Base-by-base conservation (phyloP, 2,797 vertebrate genomes). In the Cynopterus sphinx region DNA sequence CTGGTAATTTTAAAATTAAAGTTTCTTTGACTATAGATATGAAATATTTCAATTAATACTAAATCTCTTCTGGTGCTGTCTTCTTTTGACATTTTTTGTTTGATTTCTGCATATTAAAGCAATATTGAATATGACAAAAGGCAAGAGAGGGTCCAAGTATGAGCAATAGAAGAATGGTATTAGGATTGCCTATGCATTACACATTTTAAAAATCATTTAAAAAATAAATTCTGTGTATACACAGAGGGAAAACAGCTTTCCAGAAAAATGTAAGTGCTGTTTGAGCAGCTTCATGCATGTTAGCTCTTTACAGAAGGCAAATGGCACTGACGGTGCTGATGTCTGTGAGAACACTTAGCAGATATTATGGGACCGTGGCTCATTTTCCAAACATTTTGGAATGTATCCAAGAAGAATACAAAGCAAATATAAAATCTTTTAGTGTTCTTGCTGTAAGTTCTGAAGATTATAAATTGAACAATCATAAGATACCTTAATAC, bases 1-100 rank as follows among this genome's bases (percentile, higher is more conserved):
- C 88, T 97, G 97, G 95, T 97, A 97, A 96, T 96, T 98, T 97
- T 95, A 26, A 87, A 97, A 98, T 97, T 91, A 86, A 96, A 87
- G 90, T 74, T 94, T 97, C 70, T 84, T 89, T 77, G 41, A 73
- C 85, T 87, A 85, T 63, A 84, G 92, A 86, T 75, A 96, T 79
- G 78, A 92, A 88, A 79, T 95, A 91, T 97, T 96, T 97, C 97
- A 92, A 97, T 97, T 95, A 97, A 84, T 89, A 57, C 84, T 74
- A 89, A 94, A 55, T 87, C 95, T 94, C 90, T 96, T 92, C 74
- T 97, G 86, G 88, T 81, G 49, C 68, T 73, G 95, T 97, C 97
- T 96, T 96, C 96, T 95, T 95, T 92, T 95, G 96, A 95, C 85
- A n/a, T 86, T 97, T 97, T 96, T 96, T 95, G 71, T 88, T 87